Evolutionary conservation across 2,888 invertebrate species (phyloP), one percentile per base, ranked within the genome.

Genomic region (Callyntrura guangdongensis): DNA sequence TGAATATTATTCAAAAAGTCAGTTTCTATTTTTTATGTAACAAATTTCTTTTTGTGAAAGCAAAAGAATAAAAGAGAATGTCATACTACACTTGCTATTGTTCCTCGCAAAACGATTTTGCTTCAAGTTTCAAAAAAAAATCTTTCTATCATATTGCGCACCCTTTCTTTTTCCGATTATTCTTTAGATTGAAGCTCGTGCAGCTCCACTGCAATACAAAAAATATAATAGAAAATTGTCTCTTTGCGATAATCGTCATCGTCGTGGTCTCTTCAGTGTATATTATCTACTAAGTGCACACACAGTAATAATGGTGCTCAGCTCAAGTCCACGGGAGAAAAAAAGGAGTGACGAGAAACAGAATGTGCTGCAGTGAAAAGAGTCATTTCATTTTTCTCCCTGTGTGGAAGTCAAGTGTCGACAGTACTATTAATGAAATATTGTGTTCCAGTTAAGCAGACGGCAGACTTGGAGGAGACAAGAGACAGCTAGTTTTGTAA

Each of bases 341-440:
- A 25, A 56, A 56, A 79, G 14, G 36, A 1, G n/a, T 77, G 56
- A 79, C 67, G 67, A 17, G 47, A 53, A n/a, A 64, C 49, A 74
- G 74, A 20, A 79, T 17, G 20, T 56, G 77, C 22, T 53, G 79
- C 22, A 89, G 84, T 61, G 84, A 47, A 64, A 89, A 83, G 69
- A 84, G 84, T 83, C 61, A 59, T 25, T 27, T 49, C 27, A n/a
- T n/a, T n/a, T 45, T 27, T 84, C 69, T 45, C n/a, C 3, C 47
- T 47, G n/a, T 11, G 45, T 20, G 1, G 64, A 67, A 89, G 89
- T 89, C 89, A 89, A 89, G 89, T 89, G 89, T 83, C 89, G 77
- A 84, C 84, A 77, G 20, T 49, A 20, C 53, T 69, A 69, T 88
- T 72, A 74, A 83, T 89, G 74, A 89, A 82, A 82, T 59, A 59